A percentile compares a stretch with the other conserved stretches of the same genome.
Conservation (phyloP, 2,888 invertebrate species). For the Buathra laborator region DNA sequence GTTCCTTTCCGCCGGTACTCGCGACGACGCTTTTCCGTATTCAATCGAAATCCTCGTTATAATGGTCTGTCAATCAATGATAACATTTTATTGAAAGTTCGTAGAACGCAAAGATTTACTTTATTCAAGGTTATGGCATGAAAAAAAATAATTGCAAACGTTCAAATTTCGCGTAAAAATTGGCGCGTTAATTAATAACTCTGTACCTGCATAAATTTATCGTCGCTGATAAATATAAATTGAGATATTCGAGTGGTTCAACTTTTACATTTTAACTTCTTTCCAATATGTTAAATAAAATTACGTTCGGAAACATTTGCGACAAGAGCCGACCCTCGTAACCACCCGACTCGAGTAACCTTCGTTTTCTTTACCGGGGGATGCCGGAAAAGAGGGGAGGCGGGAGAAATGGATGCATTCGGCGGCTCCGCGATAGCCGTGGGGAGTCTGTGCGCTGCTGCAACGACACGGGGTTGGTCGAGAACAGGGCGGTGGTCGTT, state of each 20-base stretch:
- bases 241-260: not conserved
- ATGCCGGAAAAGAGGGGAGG: constrained; percentile 42
- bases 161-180: not conserved
- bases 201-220: not conserved
- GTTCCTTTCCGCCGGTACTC: too few species aligned
- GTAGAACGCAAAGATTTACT: too few species aligned
- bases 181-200: not conserved
- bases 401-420: constrained; percentile 61
- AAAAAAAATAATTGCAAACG: too few species aligned
- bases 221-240: not conserved
- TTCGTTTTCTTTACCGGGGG: not conserved
- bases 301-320: not conserved
- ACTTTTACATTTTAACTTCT: not conserved
- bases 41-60: too few species aligned
- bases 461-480: constrained; percentile 81
- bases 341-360: constrained; percentile 17
- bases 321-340: constrained; percentile 35
- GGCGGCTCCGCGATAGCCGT: not conserved
- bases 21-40: too few species aligned
- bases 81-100: too few species aligned
- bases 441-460: constrained; percentile 68
- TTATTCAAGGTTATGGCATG: too few species aligned
- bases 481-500: constrained; percentile 85
- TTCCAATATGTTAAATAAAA: not conserved
- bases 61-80: too few species aligned